Evolutionary conservation across 2,888 invertebrate genomes (phyloP).

Genomic region (Rhopalosiphum nymphaeae): DNA sequence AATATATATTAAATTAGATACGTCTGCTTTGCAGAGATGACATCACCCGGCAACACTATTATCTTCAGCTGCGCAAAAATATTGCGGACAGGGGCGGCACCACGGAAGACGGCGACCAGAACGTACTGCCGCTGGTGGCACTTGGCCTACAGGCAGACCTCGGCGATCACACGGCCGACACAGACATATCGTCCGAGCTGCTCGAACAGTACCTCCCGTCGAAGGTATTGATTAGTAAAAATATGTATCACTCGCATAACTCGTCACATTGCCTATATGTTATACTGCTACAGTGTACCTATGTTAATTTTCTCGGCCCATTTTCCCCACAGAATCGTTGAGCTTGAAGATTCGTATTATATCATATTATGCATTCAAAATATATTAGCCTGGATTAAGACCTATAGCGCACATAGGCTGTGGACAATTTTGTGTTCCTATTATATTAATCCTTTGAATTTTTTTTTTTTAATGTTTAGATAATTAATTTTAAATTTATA

Average conservation of each 20-base stretch:
- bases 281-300: neutral
- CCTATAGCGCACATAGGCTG: neutral
- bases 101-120: slow-evolving; percentile 78
- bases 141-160: slow-evolving; percentile 93
- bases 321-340: neutral
- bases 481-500: neutral
- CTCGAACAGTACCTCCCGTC: slow-evolving; percentile 79
- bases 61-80: slow-evolving; percentile 93
- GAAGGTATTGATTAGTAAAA: slow-evolving; percentile 76
- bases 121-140: slow-evolving; percentile 85
- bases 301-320: neutral
- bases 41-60: slow-evolving; percentile 92
- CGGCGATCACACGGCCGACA: slow-evolving; percentile 77
- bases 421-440: neutral
- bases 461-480: neutral
- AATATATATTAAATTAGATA: neutral
- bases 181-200: slow-evolving; percentile 71
- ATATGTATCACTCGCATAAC: slow-evolving; percentile 68
- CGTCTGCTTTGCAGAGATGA: slow-evolving; percentile 77
- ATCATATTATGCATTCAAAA: neutral
- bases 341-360: neutral
- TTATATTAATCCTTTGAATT: neutral
- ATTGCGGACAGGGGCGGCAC: slow-evolving; percentile 73
- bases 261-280: neutral
- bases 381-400: neutral